Conservation (phyloP, 2,888 invertebrate genomes). For the Theretra japonica region DNA sequence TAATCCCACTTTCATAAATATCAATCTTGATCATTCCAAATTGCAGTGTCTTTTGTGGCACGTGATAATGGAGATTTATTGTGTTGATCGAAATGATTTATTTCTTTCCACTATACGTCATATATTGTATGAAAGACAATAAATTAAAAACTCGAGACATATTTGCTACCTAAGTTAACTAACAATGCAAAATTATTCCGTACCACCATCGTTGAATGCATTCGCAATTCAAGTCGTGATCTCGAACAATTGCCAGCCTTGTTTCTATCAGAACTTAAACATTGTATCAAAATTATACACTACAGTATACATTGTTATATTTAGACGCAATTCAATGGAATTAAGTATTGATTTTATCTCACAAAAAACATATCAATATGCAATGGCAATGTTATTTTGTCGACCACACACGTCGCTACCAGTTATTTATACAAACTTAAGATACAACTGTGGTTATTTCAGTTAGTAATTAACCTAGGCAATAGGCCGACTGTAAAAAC, state of each 20-base stretch:
- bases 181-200: conserved; percentile 2
- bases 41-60: neutral
- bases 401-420: too few species aligned
- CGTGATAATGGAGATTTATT: neutral
- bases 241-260: conserved; percentile 10
- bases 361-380: neutral
- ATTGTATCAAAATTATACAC: conserved; percentile 4
- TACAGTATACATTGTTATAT: neutral
- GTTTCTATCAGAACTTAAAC: conserved; percentile 8
- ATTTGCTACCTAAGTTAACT: neutral
- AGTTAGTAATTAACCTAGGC: too few species aligned
- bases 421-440: too few species aligned
- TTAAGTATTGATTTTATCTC: neutral
- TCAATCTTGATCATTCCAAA: neutral
- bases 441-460: too few species aligned
- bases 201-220: conserved; percentile 10
- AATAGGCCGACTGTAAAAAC: too few species aligned
- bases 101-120: neutral
- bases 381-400: too few species aligned
- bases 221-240: conserved; percentile 22
- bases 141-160: neutral
- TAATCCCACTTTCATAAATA: neutral
- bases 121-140: neutral
- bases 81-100: neutral
- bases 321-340: neutral